phyloP scores from a whole-genome alignment of 1,140 invertebrate genomes.

The Plutomurus gul region DNA sequence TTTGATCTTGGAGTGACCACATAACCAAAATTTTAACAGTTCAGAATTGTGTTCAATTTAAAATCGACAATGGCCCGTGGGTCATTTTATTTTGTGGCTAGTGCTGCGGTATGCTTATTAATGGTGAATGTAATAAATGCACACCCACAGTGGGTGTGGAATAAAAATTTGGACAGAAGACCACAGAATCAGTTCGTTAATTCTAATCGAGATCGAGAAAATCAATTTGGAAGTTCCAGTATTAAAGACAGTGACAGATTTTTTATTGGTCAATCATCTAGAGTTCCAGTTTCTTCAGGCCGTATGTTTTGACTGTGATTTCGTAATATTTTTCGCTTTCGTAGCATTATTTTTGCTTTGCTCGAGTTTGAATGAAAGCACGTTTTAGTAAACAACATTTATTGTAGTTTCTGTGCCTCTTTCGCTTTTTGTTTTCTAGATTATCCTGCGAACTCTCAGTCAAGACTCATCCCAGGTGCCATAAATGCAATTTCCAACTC shows the following conservation, averaged over 20 bases:
- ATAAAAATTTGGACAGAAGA: background rate
- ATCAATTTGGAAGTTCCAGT: conserved; percentile 20
- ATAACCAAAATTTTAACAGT: no score
- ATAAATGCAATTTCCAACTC: conserved; percentile 41
- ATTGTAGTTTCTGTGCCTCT: background rate
- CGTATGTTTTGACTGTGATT: background rate
- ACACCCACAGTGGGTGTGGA: conserved; percentile 44
- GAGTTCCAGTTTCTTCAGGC: background rate
- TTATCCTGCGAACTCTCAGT: conserved; percentile 6
- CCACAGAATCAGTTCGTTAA: background rate
- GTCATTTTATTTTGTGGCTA: background rate
- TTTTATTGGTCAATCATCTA: background rate
- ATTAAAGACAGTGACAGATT: conserved; percentile 18
- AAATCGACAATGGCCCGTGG: background rate
- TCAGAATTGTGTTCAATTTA: background rate
- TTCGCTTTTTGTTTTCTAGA: background rate
- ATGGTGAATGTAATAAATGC: background rate
- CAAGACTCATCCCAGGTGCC: conserved; percentile 45
- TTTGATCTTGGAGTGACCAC: no score
- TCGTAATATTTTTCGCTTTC: no score
- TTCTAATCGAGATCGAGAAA: background rate
- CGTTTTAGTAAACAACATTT: no score
- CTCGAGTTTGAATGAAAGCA: background rate
- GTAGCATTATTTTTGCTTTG: background rate
- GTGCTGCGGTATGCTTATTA: background rate